These are phyloP conservation scores for Penaeus indicus DNA, from an alignment of 1,140 invertebrate species.

Conservation along the genomic window DNA sequence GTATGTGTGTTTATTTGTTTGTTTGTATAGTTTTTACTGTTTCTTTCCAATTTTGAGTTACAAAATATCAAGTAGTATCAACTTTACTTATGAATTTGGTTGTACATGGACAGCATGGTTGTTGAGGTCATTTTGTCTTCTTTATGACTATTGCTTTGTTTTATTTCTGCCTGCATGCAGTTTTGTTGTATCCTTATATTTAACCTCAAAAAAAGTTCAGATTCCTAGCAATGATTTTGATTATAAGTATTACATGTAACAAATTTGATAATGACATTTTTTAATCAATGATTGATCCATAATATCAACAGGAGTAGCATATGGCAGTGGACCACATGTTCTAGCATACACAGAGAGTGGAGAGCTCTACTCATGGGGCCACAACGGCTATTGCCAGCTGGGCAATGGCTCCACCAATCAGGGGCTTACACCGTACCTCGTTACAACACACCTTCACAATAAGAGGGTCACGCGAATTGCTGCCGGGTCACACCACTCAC, in stretches of 20 bases:
- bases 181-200: too few relatives aligned
- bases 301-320: slow-evolving; percentile 73
- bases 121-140: too few relatives aligned
- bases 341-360: slow-evolving; percentile 76
- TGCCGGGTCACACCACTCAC: slow-evolving; percentile 74
- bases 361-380: slow-evolving; percentile 79
- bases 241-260: not conserved
- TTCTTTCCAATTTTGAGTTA: too few relatives aligned
- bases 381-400: slow-evolving; percentile 78
- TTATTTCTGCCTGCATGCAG: too few relatives aligned
- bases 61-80: too few relatives aligned
- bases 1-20: too few relatives aligned
- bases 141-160: too few relatives aligned
- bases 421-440: slow-evolving; percentile 72
- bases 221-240: too few relatives aligned
- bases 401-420: slow-evolving; percentile 77
- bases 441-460: slow-evolving; percentile 72
- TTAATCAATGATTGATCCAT: not conserved
- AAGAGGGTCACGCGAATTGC: slow-evolving; percentile 75
- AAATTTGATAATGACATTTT: not conserved
- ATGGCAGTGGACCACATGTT: slow-evolving; percentile 79
- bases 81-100: too few relatives aligned
- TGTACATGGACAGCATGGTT: too few relatives aligned
- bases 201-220: too few relatives aligned
- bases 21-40: too few relatives aligned